Conservation (phyloP, 2,113 vertebrate species). For the Pelvicachromis taeniatus region DNA sequence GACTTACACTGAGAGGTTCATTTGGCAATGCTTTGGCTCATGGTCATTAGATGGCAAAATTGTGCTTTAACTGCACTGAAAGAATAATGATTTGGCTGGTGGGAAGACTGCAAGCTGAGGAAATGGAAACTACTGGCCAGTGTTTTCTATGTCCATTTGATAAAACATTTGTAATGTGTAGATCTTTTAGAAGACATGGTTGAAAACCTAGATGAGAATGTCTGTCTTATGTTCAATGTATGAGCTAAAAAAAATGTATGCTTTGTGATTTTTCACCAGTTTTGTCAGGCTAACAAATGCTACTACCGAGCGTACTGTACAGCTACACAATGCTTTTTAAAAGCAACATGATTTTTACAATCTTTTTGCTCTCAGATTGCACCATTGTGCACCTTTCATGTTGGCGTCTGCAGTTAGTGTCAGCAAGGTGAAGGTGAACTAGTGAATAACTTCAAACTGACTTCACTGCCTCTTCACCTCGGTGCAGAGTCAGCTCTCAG, state of each 20-base stretch:
- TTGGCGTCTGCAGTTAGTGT: background rate
- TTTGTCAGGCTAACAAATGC: background rate
- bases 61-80: background rate
- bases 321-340: background rate
- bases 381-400: background rate
- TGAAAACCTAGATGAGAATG: background rate
- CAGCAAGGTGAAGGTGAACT: background rate
- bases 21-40: background rate
- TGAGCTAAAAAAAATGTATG: background rate
- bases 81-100: background rate
- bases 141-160: background rate
- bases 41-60: background rate
- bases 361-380: background rate
- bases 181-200: background rate
- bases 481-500: background rate
- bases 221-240: background rate
- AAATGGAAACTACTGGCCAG: background rate
- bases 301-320: background rate
- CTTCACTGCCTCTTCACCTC: background rate
- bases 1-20: background rate
- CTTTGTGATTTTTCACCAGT: background rate
- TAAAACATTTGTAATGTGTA: background rate
- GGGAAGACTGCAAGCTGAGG: background rate
- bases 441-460: background rate
- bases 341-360: background rate